phyloP scores from a whole-genome alignment of 2,113 vertebrate genomes.

The Bubo bubo region DNA sequence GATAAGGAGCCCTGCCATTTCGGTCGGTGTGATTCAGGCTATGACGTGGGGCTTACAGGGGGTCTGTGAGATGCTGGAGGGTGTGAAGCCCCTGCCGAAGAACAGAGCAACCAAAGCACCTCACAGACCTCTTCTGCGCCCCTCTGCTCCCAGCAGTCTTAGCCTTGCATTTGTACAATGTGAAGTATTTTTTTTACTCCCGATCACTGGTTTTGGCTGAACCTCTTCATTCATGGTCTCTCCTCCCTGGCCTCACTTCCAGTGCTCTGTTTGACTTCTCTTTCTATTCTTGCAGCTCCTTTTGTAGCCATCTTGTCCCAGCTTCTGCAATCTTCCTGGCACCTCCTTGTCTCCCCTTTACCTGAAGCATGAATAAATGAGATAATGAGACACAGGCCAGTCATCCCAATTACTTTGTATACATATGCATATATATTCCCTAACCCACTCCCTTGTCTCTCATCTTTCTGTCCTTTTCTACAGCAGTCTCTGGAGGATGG shows the following conservation, averaged over 20 bases:
- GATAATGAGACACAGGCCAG: not conserved
- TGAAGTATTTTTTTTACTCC: not conserved
- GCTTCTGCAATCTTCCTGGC: not conserved
- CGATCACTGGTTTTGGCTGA: not conserved
- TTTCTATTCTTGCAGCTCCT: not conserved
- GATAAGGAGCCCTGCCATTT: not conserved
- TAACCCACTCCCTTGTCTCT: not conserved
- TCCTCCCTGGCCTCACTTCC: not conserved
- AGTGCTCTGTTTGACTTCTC: not conserved
- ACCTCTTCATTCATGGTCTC: not conserved
- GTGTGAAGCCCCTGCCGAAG: not conserved
- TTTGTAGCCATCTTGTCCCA: not conserved
- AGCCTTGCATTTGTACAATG: not conserved
- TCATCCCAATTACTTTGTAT: not conserved
- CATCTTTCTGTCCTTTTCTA: not conserved
- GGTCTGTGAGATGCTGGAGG: not conserved
- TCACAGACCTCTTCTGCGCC: not conserved
- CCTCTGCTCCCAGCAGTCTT: not conserved
- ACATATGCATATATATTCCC: not conserved
- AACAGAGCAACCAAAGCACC: not conserved
- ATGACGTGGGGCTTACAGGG: accelerated
- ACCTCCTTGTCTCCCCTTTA: not conserved
- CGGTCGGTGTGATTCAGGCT: not conserved
- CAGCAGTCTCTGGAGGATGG: not conserved
- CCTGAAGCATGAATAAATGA: not conserved